A percentile compares a stretch with the other conserved stretches of the same genome.
phyloP scores from a whole-genome alignment of 2,888 invertebrate genomes.

The Plemyria rubiginata region DNA sequence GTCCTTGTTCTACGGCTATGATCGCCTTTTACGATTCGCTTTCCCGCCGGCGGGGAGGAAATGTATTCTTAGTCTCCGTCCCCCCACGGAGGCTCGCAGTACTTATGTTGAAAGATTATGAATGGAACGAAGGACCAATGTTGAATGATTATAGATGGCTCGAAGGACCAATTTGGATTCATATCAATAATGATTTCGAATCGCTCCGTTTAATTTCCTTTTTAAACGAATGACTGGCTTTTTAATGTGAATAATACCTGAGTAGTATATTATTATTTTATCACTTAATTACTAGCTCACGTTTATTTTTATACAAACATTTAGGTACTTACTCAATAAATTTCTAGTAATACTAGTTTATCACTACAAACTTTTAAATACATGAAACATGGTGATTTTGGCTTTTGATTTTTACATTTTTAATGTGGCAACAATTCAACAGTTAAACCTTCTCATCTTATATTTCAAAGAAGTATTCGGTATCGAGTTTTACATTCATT shows the following conservation, averaged over 20 bases:
- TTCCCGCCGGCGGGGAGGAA: conserved; percentile 42
- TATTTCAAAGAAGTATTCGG: too few relatives aligned
- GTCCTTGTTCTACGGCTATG: conserved; percentile 5
- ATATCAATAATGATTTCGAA: too few relatives aligned
- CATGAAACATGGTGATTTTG: conserved; percentile 38
- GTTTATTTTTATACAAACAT: conserved; percentile 17
- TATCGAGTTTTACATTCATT: not conserved
- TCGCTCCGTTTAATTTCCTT: too few relatives aligned
- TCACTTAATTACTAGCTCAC: conserved; percentile 14
- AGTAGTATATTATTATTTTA: conserved; percentile 9
- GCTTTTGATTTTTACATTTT: conserved; percentile 30
- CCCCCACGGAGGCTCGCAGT: conserved; percentile 45
- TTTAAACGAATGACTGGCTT: too few relatives aligned
- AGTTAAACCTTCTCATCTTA: not conserved
- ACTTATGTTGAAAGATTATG: too few relatives aligned
- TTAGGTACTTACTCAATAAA: conserved; percentile 20
- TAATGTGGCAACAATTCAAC: conserved; percentile 4
- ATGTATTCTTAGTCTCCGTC: conserved; percentile 43
- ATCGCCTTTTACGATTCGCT: conserved; percentile 47
- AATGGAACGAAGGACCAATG: too few relatives aligned
- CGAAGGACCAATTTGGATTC: not conserved
- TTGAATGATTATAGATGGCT: not conserved
- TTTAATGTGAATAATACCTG: too few relatives aligned
- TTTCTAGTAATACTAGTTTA: conserved; percentile 40
- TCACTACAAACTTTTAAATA: conserved; percentile 29